These are phyloP conservation scores for Mesembrinibis cayennensis DNA, from an alignment of 2,113 vertebrate genomes.

Conservation along the genomic window DNA sequence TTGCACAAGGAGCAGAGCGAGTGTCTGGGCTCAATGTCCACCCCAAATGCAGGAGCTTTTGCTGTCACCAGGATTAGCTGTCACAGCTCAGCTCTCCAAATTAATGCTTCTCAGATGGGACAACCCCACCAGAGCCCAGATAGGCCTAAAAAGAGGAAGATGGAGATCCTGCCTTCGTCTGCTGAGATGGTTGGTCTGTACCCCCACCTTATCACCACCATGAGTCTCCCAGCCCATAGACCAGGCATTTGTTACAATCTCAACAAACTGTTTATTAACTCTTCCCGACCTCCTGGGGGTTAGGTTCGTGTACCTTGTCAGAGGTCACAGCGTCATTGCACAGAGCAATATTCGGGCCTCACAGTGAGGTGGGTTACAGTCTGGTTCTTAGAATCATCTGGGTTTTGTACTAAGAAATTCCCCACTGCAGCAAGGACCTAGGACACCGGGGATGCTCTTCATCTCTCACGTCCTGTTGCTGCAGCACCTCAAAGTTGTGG, in stretches of 20 bases:
- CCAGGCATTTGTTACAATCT: not conserved
- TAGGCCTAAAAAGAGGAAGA: not conserved
- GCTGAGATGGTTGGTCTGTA: not conserved
- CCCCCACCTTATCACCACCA: not conserved
- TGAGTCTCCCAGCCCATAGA: not conserved
- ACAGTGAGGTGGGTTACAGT: not conserved
- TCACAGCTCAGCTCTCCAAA: not conserved
- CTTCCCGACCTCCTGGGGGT: not conserved
- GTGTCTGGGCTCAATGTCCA: not conserved
- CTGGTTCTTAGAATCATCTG: not conserved
- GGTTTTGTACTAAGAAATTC: not conserved
- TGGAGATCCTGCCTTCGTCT: not conserved
- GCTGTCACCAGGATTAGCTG: not conserved
- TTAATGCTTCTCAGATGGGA: not conserved
- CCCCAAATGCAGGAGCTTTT: not conserved
- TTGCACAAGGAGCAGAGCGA: not conserved
- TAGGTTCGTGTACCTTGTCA: not conserved
- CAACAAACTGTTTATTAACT: not conserved
- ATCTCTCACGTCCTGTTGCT: fast-evolving
- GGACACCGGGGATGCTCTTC: not conserved
- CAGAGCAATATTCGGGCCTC: not conserved
- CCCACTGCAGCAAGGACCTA: not conserved
- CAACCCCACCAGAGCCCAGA: not conserved
- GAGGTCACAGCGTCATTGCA: not conserved
- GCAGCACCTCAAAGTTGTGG: fast-evolving